Conservation (phyloP, 1,140 invertebrate species). For the Trissolcus basalis region DNA sequence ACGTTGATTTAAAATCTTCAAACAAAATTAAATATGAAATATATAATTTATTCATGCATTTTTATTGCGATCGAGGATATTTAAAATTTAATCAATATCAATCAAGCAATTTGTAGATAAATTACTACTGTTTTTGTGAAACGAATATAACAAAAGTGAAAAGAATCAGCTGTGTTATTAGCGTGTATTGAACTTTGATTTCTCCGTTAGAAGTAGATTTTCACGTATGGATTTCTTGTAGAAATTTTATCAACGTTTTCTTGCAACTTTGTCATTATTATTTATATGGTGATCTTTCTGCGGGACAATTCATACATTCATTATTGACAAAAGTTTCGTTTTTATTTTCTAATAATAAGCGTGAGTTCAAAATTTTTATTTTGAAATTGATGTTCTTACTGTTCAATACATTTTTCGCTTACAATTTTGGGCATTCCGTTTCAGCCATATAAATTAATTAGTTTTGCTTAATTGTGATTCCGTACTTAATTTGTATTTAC, state of each 20-base stretch:
- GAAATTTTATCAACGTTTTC: constrained; percentile 24
- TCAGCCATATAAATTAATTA: too few species aligned
- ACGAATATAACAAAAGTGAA: constrained; percentile 38
- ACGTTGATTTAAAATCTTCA: neutral
- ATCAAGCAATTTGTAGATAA: constrained; percentile 24
- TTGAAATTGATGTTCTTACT: too few species aligned
- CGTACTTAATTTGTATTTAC: too few species aligned
- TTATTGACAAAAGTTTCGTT: too few species aligned
- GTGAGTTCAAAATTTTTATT: too few species aligned
- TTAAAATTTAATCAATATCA: constrained; percentile 27
- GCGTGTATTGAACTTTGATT: constrained; percentile 54
- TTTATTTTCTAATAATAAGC: too few species aligned
- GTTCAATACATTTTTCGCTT: too few species aligned
- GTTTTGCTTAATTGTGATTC: too few species aligned
- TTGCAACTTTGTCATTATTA: neutral
- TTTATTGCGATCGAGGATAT: constrained; percentile 4
- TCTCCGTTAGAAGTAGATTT: constrained; percentile 47
- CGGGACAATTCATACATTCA: too few species aligned
- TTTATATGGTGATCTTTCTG: neutral
- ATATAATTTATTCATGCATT: neutral
- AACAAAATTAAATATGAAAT: neutral
- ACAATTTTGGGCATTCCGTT: too few species aligned
- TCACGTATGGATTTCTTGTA: constrained; percentile 38
- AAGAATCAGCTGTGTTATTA: constrained; percentile 37
- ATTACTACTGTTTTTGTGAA: constrained; percentile 34